These are phyloP conservation scores for Nyleta sp. DNA, from an alignment of 2,888 invertebrate species.

Conservation along the genomic window DNA sequence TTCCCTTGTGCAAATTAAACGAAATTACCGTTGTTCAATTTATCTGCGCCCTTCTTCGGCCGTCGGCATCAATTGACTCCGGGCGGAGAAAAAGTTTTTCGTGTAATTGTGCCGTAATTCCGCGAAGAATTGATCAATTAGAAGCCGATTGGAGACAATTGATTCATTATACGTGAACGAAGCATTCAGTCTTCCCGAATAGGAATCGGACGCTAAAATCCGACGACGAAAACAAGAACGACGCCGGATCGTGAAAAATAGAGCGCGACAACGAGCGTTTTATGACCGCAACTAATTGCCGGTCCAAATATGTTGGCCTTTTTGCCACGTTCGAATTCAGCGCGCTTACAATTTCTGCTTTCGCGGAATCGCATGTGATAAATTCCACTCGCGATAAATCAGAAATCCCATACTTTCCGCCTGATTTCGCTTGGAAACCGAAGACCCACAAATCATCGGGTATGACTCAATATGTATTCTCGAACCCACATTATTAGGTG, in stretches of 20 bases:
- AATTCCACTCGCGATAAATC: constrained; percentile 26
- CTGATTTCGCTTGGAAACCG: constrained; percentile 16
- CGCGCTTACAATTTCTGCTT: no score
- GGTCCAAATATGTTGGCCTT: background rate
- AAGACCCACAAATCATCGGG: constrained; percentile 9
- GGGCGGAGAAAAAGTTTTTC: constrained; percentile 33
- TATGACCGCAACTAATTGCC: background rate
- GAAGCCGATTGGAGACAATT: constrained; percentile 44
- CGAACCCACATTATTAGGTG: constrained; percentile 34
- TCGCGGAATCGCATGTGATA: background rate
- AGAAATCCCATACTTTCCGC: background rate
- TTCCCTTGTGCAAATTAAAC: no score
- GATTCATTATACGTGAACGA: constrained; percentile 41
- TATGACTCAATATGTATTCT: constrained; percentile 21
- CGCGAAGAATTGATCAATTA: constrained; percentile 39
- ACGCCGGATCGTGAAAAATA: background rate
- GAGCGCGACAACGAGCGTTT: background rate
- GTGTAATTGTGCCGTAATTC: constrained; percentile 35
- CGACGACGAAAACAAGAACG: background rate
- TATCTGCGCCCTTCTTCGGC: constrained; percentile 6
- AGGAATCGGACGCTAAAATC: background rate
- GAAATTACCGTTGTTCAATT: constrained; percentile 22
- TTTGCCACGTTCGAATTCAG: background rate
- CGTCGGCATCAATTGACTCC: constrained; percentile 25
- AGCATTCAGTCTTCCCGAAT: constrained; percentile 21